phyloP scores from a whole-genome alignment of 37 sponge, comb jelly and placozoan genomes.

The Corticium candelabrum region DNA sequence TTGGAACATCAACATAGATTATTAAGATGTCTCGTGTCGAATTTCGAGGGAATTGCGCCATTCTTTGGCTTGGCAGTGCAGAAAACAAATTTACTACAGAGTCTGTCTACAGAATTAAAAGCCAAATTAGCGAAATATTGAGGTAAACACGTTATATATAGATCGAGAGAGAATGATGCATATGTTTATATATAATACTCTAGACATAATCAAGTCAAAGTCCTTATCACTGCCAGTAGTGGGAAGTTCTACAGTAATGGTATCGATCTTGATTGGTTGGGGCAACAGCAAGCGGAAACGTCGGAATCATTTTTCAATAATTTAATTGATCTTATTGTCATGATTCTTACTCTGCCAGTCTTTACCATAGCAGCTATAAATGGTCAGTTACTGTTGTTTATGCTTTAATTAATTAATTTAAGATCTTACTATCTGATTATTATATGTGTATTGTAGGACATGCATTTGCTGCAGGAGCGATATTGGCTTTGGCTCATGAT shows the following conservation, averaged over 20 bases:
- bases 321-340: slow-evolving; percentile 20
- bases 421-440: neutral
- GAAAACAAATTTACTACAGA: neutral
- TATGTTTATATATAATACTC: neutral
- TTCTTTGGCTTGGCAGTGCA: neutral
- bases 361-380: slow-evolving; percentile 69
- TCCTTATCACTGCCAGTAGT: slow-evolving; percentile 51
- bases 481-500: slow-evolving; percentile 59
- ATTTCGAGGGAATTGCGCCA: neutral
- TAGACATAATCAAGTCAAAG: slow-evolving; percentile 36
- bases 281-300: neutral
- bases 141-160: neutral
- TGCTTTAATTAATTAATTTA: neutral
- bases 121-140: neutral
- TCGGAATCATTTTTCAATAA: neutral
- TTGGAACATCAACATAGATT: no score
- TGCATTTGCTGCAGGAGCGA: slow-evolving; percentile 51
- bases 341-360: slow-evolving; percentile 43
- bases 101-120: neutral
- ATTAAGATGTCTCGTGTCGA: neutral
- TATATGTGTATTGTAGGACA: slow-evolving; percentile 32
- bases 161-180: neutral
- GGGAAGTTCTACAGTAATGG: slow-evolving; percentile 59
- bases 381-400: slow-evolving; percentile 25
- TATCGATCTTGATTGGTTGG: slow-evolving; percentile 32